phyloP scores from a whole-genome alignment of 2,113 vertebrate genomes.

The Sclerurus mexicanus region DNA sequence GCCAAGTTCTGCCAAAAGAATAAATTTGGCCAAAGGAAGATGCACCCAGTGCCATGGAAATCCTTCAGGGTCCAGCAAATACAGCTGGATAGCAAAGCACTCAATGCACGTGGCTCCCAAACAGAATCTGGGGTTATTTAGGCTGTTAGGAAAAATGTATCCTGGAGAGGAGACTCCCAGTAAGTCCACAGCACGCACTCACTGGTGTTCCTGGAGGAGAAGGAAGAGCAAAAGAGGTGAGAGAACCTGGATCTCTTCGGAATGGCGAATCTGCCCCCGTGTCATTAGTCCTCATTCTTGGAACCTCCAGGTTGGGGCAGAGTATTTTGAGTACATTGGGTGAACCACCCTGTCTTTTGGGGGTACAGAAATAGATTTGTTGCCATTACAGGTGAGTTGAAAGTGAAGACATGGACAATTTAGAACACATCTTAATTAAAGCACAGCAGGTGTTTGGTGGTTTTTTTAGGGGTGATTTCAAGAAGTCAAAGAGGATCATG shows the following conservation, averaged over 20 bases:
- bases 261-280: neutral
- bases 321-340: neutral
- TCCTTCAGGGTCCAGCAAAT: neutral
- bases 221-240: neutral
- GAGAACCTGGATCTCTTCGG: neutral
- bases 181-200: too few relatives aligned
- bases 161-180: neutral
- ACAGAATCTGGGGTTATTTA: neutral
- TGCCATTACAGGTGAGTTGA: neutral
- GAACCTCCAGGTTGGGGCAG: neutral
- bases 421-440: neutral
- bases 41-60: neutral
- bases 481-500: neutral
- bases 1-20: neutral
- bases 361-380: neutral
- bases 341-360: neutral
- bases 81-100: neutral
- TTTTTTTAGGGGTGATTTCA: neutral
- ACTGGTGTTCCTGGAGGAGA: neutral
- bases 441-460: neutral
- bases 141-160: neutral
- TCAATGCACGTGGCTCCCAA: too few relatives aligned
- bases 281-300: neutral
- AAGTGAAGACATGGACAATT: neutral
- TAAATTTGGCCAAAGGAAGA: neutral